Evolutionary conservation across 1,140 invertebrate genomes (phyloP), one percentile per base, ranked within the genome.

Genomic region (Heliothis virescens): DNA sequence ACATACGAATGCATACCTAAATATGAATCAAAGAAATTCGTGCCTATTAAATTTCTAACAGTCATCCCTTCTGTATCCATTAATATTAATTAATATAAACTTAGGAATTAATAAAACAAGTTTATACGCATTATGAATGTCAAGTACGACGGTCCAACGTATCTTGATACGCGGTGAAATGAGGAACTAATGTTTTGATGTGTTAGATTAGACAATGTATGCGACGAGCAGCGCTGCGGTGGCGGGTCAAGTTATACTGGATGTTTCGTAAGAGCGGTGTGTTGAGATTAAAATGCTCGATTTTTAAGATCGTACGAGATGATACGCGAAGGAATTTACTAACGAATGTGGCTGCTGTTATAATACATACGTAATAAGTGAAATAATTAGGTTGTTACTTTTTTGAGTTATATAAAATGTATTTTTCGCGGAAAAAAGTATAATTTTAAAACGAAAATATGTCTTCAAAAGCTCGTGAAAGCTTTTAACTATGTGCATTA

Each of bases 1-100:
- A 67, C 41, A 13, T 48, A 48, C 63, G 12, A 60, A 67, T 67
- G 63, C 63, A 67, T 48, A 16, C 63, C 63, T 48, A 67, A 67
- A 67, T 67, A 67, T 67, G 63, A 67, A 67, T 67, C 63, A 67
- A 67, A 67, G 16, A 67, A 67, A 48, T 67, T 67, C 63, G 41
- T 67, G 63, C 63, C 63, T 67, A 67, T 67, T 67, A 67, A 67
- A 67, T 67, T 67, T 67, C 63, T 67, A 50, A 67, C 48, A 71
- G 67, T 71, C 67, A 52, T 71, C 67, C 67, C 48, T 52, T 52
- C 67, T 67, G 63, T 67, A 71, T 52, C 47, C 67, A 71, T 71
- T 71, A 52, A 71, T 71, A 71, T 71, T 71, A 71, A 71, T 71
- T 71, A 71, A 71, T 71, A 52, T 71, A 71, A 71, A 71, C 67